Evolutionary conservation across 2,113 vertebrate species (phyloP).

Genomic region (Scopus umbretta): DNA sequence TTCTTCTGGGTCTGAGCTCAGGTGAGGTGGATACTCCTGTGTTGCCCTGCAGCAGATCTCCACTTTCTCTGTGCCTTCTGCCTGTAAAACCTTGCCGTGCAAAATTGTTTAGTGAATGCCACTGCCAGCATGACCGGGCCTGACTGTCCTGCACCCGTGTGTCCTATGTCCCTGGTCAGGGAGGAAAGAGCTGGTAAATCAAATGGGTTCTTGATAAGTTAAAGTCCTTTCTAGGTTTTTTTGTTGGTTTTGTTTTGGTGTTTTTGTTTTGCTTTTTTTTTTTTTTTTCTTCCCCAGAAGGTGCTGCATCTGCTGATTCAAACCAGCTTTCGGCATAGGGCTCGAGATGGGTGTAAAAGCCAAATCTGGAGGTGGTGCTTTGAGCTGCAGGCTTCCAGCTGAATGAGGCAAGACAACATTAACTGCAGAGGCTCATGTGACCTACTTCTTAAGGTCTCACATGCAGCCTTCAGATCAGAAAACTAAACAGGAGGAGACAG

Average conservation of each 20-base stretch:
- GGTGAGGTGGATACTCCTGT: background rate
- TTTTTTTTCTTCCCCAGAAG: background rate
- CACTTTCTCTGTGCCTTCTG: background rate
- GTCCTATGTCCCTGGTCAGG: background rate
- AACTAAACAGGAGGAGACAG: background rate
- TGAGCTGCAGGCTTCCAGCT: background rate
- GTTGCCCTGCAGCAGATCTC: background rate
- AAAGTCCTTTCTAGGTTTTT: background rate
- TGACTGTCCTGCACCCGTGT: background rate
- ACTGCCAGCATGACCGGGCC: fast-evolving
- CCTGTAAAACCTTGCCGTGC: background rate
- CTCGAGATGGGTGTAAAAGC: background rate
- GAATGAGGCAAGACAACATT: background rate
- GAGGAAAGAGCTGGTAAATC: background rate
- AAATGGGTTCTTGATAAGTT: background rate
- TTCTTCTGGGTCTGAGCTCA: background rate
- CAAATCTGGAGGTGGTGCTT: background rate
- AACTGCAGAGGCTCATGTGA: background rate
- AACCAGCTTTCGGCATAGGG: background rate
- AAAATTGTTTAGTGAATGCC: background rate
- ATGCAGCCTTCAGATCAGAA: background rate
- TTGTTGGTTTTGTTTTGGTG: too few species aligned
- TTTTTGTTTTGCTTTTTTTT: too few species aligned
- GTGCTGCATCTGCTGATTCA: background rate
- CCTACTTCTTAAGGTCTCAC: background rate